Evolutionary conservation across 1,140 invertebrate species (phyloP).

Genomic region (Wasmannia auropunctata): DNA sequence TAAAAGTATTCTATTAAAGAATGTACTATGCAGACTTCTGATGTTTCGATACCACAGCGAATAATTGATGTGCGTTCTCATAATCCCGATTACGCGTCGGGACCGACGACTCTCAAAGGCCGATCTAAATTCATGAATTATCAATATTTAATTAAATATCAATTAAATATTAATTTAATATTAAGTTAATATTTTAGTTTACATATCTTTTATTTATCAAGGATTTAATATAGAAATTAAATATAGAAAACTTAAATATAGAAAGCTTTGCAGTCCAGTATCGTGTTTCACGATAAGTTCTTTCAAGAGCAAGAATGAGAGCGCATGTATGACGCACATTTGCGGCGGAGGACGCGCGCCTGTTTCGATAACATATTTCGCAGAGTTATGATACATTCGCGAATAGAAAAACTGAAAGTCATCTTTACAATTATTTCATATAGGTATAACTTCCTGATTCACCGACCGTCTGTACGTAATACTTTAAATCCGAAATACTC

Average conservation of each 20-base stretch:
- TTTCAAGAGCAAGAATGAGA: not conserved
- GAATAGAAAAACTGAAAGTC: not conserved
- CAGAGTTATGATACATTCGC: not conserved
- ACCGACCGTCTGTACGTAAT: not conserved
- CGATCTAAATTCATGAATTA: not conserved
- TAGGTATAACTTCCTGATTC: not conserved
- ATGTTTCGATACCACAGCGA: conserved; percentile 24
- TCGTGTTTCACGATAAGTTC: not conserved
- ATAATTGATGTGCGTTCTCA: not conserved
- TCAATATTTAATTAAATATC: not conserved
- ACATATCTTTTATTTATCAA: not conserved
- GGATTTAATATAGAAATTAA: too few species aligned
- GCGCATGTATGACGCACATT: not conserved
- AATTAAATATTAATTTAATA: too few species aligned
- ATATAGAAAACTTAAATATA: too few species aligned
- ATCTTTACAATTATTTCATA: not conserved
- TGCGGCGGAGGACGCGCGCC: not conserved
- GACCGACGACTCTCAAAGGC: not conserved
- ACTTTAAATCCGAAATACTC: not conserved
- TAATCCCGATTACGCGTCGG: not conserved
- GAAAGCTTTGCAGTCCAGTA: not conserved
- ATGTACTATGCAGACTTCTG: conserved; percentile 7
- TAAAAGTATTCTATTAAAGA: conserved; percentile 55
- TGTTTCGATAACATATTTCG: not conserved
- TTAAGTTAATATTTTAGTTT: not conserved